Evolutionary conservation across 2,888 invertebrate genomes (phyloP), one percentile per base, ranked within the genome.

Genomic region (Cactoblastis cactorum): DNA sequence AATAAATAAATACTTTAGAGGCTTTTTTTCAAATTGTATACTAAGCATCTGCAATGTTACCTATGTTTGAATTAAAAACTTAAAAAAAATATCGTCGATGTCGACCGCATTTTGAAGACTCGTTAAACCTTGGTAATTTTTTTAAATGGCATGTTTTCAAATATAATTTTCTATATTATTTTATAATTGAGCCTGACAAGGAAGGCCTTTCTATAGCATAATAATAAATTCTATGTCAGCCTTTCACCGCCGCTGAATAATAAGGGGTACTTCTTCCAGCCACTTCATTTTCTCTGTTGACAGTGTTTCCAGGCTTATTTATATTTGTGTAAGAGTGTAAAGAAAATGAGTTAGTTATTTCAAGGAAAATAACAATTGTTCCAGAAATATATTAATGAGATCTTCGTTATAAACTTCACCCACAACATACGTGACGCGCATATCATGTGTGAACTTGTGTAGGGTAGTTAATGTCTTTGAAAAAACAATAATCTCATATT

Each of bases 221-320:
- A 61, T 53, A 58, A 58, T 51, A 69, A 67, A 77, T 76, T 74
- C 53, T 67, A 65, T 67, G 72, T 71, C 67, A 69, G 63, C 60
- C 58, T 67, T 67, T 69, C 61, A 63, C 67, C 34, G 59, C 61
- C 62, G 56, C 57, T 63, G 57, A 62, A 63, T 63, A 55, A 58
- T 56, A 50, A 32, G 39, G 9, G 9, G n/a, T 41, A 52, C 45
- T 53, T 51, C 50, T 52, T 53, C 33, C 35, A 15, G 22, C 37
- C 45, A 50, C 35, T 47, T 47, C 35, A 47, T 47, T 22, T 35
- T 50, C 50, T 19, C 18, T 11, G 28, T 45, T 43, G 15, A 24
- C 24, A 28, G 19, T 15, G 43, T 24, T 24, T 19, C n/a, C 19
- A 19, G n/a, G n/a, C 2, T n/a, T 38, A 38, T 38, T 38, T 38